phyloP scores from a whole-genome alignment of 2,888 invertebrate genomes.

The Sphaerophoria taeniata region DNA sequence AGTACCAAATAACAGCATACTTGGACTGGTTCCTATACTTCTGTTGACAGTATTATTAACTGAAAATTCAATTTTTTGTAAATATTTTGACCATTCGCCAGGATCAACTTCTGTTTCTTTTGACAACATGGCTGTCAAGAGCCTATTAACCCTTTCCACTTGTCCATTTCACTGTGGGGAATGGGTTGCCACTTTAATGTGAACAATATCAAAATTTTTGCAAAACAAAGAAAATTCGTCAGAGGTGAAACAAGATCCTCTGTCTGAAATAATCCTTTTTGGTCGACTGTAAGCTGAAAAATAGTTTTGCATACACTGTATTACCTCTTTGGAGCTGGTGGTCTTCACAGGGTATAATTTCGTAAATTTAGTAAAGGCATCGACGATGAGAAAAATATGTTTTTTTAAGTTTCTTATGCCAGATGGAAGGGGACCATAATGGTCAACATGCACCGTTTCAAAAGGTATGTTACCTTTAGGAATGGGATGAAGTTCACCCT shows the following conservation, averaged over 20 bases:
- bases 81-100: conserved; percentile 20
- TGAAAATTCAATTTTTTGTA: conserved; percentile 21
- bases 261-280: no score
- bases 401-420: conserved; percentile 74
- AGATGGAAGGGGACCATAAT: conserved; percentile 79
- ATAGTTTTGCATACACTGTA: background rate
- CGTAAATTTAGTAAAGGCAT: conserved; percentile 55
- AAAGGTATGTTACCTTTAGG: conserved; percentile 19
- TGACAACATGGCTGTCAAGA: conserved; percentile 39
- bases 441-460: conserved; percentile 78
- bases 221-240: conserved; percentile 27
- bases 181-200: conserved; percentile 25
- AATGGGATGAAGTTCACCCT: conserved; percentile 15
- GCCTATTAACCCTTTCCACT: conserved; percentile 19
- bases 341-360: conserved; percentile 66
- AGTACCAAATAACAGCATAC: conserved; percentile 60
- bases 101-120: conserved; percentile 38
- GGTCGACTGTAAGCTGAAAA: no score
- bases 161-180: conserved; percentile 1
- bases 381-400: conserved; percentile 36
- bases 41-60: conserved; percentile 71
- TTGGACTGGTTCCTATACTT: conserved; percentile 75
- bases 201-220: background rate
- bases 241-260: background rate
- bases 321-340: conserved; percentile 19